Base-by-base conservation (phyloP, 2,888 invertebrate species). In the Trissonchulus latispiculum region DNA sequence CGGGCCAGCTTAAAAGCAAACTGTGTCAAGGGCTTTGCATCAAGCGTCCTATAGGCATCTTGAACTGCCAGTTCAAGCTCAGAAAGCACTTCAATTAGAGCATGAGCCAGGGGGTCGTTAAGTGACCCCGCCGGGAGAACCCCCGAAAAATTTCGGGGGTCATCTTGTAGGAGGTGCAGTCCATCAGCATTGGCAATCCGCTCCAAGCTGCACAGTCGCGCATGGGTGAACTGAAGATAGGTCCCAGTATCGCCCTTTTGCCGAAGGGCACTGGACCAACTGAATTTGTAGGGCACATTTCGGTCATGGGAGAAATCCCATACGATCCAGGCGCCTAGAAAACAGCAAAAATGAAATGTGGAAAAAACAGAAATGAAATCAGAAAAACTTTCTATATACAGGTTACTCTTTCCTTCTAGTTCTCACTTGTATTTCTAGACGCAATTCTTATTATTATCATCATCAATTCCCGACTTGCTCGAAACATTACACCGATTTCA, bases 171-270 rank as follows among this genome's bases (percentile, higher is more conserved):
- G 29, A 3, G 29, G 3, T 31, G 36, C 2, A 32, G 35, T 3
- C 8, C 48, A 31, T 28, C 36, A 2, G 59, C 61, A 2, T 32
- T 32, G 28, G 28, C 28, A 2, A 70, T 72, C 2, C 35, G 28
- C 36, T 67, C 72, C 48, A 72, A 35, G 36, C 89, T 94, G 81
- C 88, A 88, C 48, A 96, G 86, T 75, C 95, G 88, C 79, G 94
- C 92, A 83, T 96, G 94, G 23, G 90, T 89, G 81, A 95, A 95
- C 81, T 96, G 95, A n/a, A 96, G 84, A 84, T 90, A 90, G 70
- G 93, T 89, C 0, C 94, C 95, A 59, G 90, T 90, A 79, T 93
- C 90, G 1, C 92, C 92, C 59, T 78, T 83, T 70, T 81, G 79
- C 74, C 80, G 79, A 2, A 75, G 37, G 18, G 72, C 73, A 33